These are phyloP conservation scores for Spilogale gracilis DNA, from an alignment of 2,113 vertebrate genomes.

Conservation along the genomic window DNA sequence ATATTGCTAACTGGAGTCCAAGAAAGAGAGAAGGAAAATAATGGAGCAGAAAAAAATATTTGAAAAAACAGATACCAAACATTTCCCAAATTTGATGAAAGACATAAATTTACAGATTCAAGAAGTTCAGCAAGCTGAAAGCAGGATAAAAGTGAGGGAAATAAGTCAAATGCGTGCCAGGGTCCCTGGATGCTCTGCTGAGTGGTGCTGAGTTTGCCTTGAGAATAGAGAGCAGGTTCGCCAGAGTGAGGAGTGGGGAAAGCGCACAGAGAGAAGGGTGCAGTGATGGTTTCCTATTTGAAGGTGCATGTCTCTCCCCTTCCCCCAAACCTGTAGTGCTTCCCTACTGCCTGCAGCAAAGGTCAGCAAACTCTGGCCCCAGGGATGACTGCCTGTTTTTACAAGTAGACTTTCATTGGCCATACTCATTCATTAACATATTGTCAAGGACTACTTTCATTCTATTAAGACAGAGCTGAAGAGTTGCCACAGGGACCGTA, in stretches of 20 bases:
- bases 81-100: neutral
- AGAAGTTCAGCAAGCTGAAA: neutral
- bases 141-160: neutral
- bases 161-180: accelerated
- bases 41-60: neutral
- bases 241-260: accelerated
- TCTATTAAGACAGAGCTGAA: neutral
- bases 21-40: neutral
- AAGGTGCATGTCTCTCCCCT: neutral
- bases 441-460: neutral
- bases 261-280: too few species aligned
- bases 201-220: accelerated
- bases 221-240: too few species aligned
- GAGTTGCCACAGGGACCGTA: neutral
- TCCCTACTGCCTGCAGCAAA: neutral
- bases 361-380: accelerated
- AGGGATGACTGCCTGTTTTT: neutral
- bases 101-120: neutral
- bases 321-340: accelerated
- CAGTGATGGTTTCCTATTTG: accelerated
- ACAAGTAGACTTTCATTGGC: neutral
- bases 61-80: neutral
- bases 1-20: accelerated
- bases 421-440: neutral
- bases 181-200: accelerated